Percentiles rank a stretch among this genome's conserved stretches.
Conservation (phyloP, 2,797 vertebrate genomes). For the Okamejei kenojei region DNA sequence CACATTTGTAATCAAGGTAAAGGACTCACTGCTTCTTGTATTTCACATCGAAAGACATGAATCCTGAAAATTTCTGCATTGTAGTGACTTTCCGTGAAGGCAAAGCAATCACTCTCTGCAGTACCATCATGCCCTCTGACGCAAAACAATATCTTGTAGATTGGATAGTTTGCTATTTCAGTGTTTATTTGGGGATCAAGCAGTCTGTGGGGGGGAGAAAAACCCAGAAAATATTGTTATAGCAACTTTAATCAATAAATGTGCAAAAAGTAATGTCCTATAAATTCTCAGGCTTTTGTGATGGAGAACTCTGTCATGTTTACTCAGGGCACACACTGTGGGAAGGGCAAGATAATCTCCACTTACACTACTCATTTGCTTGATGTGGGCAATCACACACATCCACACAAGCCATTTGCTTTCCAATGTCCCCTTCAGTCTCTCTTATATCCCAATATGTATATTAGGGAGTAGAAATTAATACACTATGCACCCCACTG, state of each 20-base stretch:
- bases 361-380: neutral
- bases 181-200: slow-evolving; percentile 84
- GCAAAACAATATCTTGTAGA: slow-evolving; percentile 98
- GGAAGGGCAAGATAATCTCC: neutral
- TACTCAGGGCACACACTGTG: neutral
- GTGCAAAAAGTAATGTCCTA: neutral
- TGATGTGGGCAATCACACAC: neutral
- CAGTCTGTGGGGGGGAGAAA: slow-evolving; percentile 60
- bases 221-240: slow-evolving; percentile 33
- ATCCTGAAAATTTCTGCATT: slow-evolving; percentile 97
- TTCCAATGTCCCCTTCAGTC: neutral
- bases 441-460: neutral
- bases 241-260: neutral
- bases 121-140: slow-evolving; percentile 92
- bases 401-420: neutral
- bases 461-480: neutral
- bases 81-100: slow-evolving; percentile 98
- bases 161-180: slow-evolving; percentile 95
- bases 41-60: slow-evolving; percentile 97
- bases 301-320: neutral
- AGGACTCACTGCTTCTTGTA: slow-evolving; percentile 91
- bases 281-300: neutral
- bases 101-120: slow-evolving; percentile 93
- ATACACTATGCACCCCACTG: neutral
- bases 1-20: neutral